phyloP scores from a whole-genome alignment of 2,888 invertebrate species.

The Plemyria rubiginata region DNA sequence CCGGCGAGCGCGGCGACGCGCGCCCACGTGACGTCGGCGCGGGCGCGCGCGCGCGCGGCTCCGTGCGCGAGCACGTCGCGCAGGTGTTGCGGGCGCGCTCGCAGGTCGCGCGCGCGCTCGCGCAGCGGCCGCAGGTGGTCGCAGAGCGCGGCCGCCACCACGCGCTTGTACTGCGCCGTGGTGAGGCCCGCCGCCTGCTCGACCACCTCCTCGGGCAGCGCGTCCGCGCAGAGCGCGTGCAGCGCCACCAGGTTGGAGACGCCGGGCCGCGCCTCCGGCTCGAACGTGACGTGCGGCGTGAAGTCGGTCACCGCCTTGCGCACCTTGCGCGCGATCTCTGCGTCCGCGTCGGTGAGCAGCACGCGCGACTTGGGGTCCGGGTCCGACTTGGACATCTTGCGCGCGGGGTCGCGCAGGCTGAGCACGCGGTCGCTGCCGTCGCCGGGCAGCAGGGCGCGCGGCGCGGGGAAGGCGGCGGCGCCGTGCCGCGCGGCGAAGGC shows the following conservation, averaged over 20 bases:
- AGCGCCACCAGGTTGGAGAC: constrained; percentile 97
- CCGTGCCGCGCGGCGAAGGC: constrained; percentile 30
- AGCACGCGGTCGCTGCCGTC: constrained; percentile 87
- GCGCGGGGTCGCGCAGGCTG: constrained; percentile 93
- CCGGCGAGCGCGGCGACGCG: constrained; percentile 87
- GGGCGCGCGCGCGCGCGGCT: constrained; percentile 85
- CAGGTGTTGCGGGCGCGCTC: constrained; percentile 77
- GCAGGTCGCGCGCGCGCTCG: constrained; percentile 67
- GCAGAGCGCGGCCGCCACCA: constrained; percentile 57
- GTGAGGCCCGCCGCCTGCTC: constrained; percentile 86
- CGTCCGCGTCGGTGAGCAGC: constrained; percentile 88
- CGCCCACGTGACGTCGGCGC: constrained; percentile 86
- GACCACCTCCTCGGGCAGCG: constrained; percentile 88
- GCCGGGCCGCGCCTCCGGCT: constrained; percentile 91
- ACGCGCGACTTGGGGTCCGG: constrained; percentile 91
- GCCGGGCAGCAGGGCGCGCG: constrained; percentile 63
- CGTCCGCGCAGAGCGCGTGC: constrained; percentile 86
- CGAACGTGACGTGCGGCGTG: constrained; percentile 92
- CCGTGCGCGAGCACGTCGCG: constrained; percentile 83
- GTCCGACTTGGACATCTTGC: constrained; percentile 99
- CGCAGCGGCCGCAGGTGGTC: constrained; percentile 66
- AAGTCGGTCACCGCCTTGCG: constrained; percentile 97
- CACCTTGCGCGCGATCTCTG: constrained; percentile 73
- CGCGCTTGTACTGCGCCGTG: constrained; percentile 88
- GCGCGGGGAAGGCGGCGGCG: constrained; percentile 84